Base-by-base conservation (phyloP, 2,113 vertebrate genomes). In the Callaeas wilsoni region DNA sequence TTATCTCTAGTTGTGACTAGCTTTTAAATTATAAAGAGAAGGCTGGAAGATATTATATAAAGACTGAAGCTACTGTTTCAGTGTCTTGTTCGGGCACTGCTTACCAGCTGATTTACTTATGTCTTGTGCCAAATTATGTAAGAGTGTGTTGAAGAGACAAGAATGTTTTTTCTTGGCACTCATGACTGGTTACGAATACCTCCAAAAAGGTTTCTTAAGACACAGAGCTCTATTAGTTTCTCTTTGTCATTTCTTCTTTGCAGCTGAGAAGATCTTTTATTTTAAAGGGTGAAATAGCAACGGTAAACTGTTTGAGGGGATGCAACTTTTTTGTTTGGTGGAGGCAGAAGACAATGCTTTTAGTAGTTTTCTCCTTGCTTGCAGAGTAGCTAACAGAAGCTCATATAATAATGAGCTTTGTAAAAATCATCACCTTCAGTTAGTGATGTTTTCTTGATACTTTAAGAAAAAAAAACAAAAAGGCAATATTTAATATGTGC, bases 11-110 rank as follows among this genome's bases (percentile, higher is more conserved):
- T 35, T 93, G 55, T 74, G 53, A 41, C 37, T 50, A 39, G 39
- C 70, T 89, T 78, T 85, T 94, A 84, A 91, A 94, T 82, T 65
- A 64, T 80, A 83, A 91, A 96, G 81, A 79, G 46, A 69, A 87
- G 27, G 3, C 37, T 88, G 68, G 44, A 85, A 79, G n/a, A 78
- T 64, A 33, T 21, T 68, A 20, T 15, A 55, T 32, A 68, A 92
- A 89, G 84, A 68, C 70, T 33, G 49, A 82, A 93, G 49, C 7
- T 37, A 82, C 57, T 65, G 63, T 83, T 96, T 89, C 81, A 75
- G 57, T 42, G 74, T 89, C 84, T 93, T 10, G 3, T 84, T 89
- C 1, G 0, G 53, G 46, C 53, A 80, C 57, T 80, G 87, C 62
- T 91, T 39, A 37, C 78, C 87, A 89, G 89, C 74, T 96, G 91